Conservation (phyloP, 1,140 invertebrate species). For the Nephotettix cincticeps region DNA sequence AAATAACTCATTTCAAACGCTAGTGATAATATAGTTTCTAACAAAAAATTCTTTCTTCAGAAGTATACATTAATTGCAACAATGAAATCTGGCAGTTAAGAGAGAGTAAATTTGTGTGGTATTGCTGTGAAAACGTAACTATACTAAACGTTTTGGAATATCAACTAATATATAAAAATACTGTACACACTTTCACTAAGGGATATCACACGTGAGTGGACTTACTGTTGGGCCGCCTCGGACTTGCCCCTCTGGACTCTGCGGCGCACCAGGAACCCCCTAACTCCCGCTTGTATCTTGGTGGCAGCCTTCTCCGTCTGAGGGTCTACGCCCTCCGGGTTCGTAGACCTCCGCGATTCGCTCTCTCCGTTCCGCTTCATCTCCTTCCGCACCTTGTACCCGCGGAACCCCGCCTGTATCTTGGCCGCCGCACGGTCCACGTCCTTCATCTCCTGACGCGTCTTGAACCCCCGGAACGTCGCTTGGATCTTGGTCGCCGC, state of each 20-base stretch:
- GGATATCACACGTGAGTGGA: too few relatives aligned
- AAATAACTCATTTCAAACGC: too few relatives aligned
- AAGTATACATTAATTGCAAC: too few relatives aligned
- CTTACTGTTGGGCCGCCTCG: slow-evolving; percentile 11
- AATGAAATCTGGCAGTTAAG: too few relatives aligned
- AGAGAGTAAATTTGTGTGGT: too few relatives aligned
- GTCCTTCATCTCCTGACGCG: slow-evolving; percentile 49
- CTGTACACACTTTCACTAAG: slow-evolving; percentile 3
- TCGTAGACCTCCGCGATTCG: not conserved
- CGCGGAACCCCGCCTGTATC: slow-evolving; percentile 72
- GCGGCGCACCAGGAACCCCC: slow-evolving; percentile 49
- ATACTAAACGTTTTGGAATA: not conserved
- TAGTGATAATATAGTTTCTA: too few relatives aligned
- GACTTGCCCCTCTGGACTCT: slow-evolving; percentile 25
- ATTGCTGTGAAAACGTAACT: not conserved
- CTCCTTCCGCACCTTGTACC: slow-evolving; percentile 66
- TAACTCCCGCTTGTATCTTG: slow-evolving; percentile 61
- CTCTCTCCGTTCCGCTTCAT: slow-evolving; percentile 46
- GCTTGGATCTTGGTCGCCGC: slow-evolving; percentile 63
- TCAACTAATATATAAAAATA: not conserved
- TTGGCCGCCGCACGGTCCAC: slow-evolving; percentile 61
- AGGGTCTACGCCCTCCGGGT: not conserved
- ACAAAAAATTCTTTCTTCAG: too few relatives aligned
- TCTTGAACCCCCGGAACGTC: slow-evolving; percentile 66
- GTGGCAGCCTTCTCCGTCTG: slow-evolving; percentile 49